Conservation (phyloP, 2,797 vertebrate species). For the Falco berigora region DNA sequence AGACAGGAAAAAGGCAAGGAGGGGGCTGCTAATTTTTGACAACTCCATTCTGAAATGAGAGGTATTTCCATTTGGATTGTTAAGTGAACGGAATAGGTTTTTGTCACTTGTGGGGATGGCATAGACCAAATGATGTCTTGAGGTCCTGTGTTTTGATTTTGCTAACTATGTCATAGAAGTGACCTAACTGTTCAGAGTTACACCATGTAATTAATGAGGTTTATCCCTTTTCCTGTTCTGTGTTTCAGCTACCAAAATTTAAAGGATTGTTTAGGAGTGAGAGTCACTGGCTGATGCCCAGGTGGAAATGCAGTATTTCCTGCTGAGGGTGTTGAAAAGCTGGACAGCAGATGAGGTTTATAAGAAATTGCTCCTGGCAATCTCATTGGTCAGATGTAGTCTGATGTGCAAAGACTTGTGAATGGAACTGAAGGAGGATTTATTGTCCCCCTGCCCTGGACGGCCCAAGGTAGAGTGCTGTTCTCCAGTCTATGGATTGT, state of each 20-base stretch:
- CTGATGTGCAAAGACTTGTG: background rate
- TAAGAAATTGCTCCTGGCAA: background rate
- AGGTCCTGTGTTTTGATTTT: background rate
- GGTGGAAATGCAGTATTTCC: background rate
- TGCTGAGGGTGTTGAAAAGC: constrained; percentile 4
- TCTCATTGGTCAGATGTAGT: background rate
- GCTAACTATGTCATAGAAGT: background rate
- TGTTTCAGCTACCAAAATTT: background rate
- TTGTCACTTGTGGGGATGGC: background rate
- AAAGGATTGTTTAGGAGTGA: background rate
- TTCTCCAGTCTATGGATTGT: background rate
- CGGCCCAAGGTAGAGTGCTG: background rate
- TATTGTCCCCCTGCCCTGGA: background rate
- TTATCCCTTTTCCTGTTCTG: background rate
- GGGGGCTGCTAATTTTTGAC: background rate
- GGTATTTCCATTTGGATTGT: background rate
- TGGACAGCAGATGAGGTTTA: background rate
- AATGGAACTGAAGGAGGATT: background rate
- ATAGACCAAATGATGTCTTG: background rate
- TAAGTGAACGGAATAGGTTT: background rate
- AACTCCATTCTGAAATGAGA: background rate
- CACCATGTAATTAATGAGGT: background rate
- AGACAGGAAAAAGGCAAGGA: background rate
- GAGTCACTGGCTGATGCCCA: background rate
- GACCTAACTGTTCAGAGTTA: background rate